Conservation (phyloP, 1,140 invertebrate genomes). For the Caenorhabditis elegans region WBcel235 BX284604.4:11986501-11987000, state of each 20-base stretch:
- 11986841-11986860: neutral
- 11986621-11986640: conserved; percentile 82
- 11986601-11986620: conserved; percentile 86
- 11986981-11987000: conserved; percentile 85
- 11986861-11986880: conserved; percentile 66
- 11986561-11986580: conserved; percentile 93
- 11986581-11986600: conserved; percentile 86
- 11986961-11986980: conserved; percentile 82
- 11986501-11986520: no score
- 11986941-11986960: conserved; percentile 87
- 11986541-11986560: conserved; percentile 77
- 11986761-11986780: conserved; percentile 87
- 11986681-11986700: conserved; percentile 70
- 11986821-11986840: conserved; percentile 78
- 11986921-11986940: conserved; percentile 78
- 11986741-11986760: conserved; percentile 86
- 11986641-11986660: conserved; percentile 79
- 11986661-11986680: conserved; percentile 84
- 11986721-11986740: conserved; percentile 82
- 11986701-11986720: conserved; percentile 82
- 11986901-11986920: conserved; percentile 78
- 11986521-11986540: conserved; percentile 59
- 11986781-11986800: conserved; percentile 81
- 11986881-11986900: conserved; percentile 82
- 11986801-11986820: conserved; percentile 84